Conservation (phyloP, 2,113 vertebrate genomes). For the Rana temporaria region DNA sequence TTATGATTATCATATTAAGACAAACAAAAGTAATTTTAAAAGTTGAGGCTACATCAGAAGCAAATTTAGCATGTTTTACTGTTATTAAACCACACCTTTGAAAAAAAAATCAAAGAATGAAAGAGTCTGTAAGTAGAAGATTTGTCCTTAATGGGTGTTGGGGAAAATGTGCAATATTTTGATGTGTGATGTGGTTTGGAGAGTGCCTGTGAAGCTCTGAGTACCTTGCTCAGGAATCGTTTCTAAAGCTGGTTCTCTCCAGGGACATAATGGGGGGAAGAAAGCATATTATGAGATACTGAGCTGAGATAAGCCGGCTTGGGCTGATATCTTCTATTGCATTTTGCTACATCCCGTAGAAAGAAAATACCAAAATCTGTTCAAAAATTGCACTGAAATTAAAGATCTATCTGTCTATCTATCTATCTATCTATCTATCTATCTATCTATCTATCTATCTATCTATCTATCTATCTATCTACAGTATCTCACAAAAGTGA, state of each 20-base stretch:
- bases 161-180: conserved; percentile 1
- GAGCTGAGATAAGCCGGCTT: conserved; percentile 47
- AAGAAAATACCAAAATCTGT: conserved; percentile 50
- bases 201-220: conserved; percentile 44
- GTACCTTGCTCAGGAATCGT: conserved; percentile 33
- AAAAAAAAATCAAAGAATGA: neutral
- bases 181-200: conserved; percentile 27
- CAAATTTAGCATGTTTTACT: neutral
- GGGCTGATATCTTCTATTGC: conserved; percentile 40
- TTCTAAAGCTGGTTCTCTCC: conserved; percentile 38
- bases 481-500: too few relatives aligned
- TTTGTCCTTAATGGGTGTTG: conserved; percentile 22
- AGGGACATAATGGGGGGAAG: neutral
- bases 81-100: neutral
- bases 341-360: conserved; percentile 45
- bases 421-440: too few relatives aligned
- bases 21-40: neutral
- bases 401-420: neutral
- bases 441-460: too few relatives aligned
- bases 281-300: conserved; percentile 51
- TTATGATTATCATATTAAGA: conserved; percentile 11
- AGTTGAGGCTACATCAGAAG: neutral
- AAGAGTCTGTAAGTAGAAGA: neutral
- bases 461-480: too few relatives aligned
- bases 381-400: conserved; percentile 28